Conservation (phyloP, 64 coral and sea anemone species). For the Stylophora pistillata region DNA sequence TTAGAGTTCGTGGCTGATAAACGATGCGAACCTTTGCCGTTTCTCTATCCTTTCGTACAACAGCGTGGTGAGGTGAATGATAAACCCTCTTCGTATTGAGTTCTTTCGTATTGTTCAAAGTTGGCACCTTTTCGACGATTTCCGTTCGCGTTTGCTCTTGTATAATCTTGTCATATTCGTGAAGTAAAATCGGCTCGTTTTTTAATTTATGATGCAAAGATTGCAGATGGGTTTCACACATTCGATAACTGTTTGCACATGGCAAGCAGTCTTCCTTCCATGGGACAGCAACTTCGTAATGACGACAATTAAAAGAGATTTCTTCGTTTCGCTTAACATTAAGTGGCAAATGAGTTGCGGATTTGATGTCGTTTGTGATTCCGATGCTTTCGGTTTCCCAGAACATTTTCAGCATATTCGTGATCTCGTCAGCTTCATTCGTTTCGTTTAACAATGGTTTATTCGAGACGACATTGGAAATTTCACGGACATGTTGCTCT, state of each 20-base stretch:
- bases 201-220: too few relatives aligned
- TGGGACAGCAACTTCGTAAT: constrained; percentile 67
- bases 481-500: not conserved
- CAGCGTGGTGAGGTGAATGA: constrained; percentile 68
- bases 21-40: constrained; percentile 70
- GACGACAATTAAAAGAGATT: constrained; percentile 55
- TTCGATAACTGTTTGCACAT: constrained; percentile 53
- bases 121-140: constrained; percentile 67
- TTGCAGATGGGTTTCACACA: too few relatives aligned
- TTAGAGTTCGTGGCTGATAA: constrained; percentile 54
- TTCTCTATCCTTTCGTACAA: constrained; percentile 55
- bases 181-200: too few relatives aligned
- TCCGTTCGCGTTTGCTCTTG: constrained; percentile 70
- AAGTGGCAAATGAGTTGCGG: not conserved
- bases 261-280: constrained; percentile 45
- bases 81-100: constrained; percentile 39
- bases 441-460: constrained; percentile 4
- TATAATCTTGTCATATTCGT: too few relatives aligned
- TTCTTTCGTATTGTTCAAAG: not conserved
- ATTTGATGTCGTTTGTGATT: not conserved
- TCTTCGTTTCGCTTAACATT: not conserved
- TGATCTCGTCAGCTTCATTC: constrained; percentile 1
- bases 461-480: constrained; percentile 28
- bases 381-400: constrained; percentile 14
- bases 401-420: not conserved